Evolutionary conservation across 1,140 invertebrate genomes (phyloP), one percentile per base, ranked within the genome.

Genomic region (Diorhabda carinulata): DNA sequence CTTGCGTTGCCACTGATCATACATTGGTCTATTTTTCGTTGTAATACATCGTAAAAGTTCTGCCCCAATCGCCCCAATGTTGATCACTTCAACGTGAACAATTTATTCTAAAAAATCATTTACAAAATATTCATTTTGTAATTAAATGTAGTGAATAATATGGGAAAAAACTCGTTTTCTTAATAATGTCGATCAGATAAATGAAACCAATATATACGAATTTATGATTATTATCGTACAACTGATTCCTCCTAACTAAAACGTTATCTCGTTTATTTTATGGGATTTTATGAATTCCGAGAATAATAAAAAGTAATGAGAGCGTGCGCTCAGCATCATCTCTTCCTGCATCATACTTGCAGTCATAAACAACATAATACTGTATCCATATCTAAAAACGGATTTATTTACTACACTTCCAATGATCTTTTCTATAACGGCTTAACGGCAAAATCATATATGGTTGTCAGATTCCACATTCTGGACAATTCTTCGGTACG

Each of bases 271-370:
- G 57, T 44, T 70, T 66, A 70, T 70, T 70, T 73, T 73, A 73
- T 71, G 69, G 67, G 10, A 66, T 68, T 73, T 70, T 70, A 73
- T 75, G 75, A 76, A 76, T 76, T 76, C 76, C 73, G 69, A 70
- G 74, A 74, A 76, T 77, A 74, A 77, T 77, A 77, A 77, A 77
- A 77, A 77, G 71, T 77, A 77, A 77, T 74, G 76, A 77, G 76
- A 77, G 70, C 76, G 73, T 76, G 72, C 70, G 72, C 70, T 72
- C 69, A 57, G 65, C 40, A 68, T 69, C 72, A 75, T 76, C 76
- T 77, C 76, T 77, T 77, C 76, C 76, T 77, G 76, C 71, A 77
- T 76, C 67, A 74, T 70, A 72, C 58, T 71, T 65, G 73, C 70
- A 64, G 73, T 77, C 76, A 77, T 77, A 77, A 77, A 77, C 71